These are phyloP conservation scores for Diorhabda carinulata DNA, from an alignment of 1,140 invertebrate species.

Conservation along the genomic window DNA sequence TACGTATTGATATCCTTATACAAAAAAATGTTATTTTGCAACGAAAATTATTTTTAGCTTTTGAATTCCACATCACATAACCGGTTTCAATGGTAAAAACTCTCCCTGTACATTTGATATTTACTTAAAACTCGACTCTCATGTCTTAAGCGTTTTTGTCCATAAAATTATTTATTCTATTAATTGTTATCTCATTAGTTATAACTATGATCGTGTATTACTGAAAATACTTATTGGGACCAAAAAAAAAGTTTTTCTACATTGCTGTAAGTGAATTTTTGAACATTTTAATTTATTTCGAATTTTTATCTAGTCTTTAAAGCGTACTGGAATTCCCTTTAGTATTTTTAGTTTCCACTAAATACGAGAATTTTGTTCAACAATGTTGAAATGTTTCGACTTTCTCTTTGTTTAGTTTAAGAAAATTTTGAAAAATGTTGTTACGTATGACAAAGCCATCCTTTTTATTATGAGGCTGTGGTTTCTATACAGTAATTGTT, in stretches of 20 bases:
- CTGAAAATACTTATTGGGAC: constrained; percentile 17
- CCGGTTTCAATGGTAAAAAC: too few species aligned
- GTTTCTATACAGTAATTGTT: too few species aligned
- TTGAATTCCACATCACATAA: too few species aligned
- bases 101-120: too few species aligned
- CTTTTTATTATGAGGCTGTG: too few species aligned
- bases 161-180: background rate
- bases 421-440: too few species aligned
- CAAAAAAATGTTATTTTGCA: too few species aligned
- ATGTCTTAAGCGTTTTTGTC: constrained; percentile 1
- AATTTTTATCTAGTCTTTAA: constrained; percentile 21
- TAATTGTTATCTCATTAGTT: constrained; percentile 5
- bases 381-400: background rate
- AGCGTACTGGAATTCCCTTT: constrained; percentile 6
- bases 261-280: constrained; percentile 7
- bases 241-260: constrained; percentile 7
- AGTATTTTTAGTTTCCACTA: constrained; percentile 19
- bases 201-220: constrained; percentile 1
- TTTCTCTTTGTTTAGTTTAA: too few species aligned
- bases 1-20: too few species aligned
- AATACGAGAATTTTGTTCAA: constrained; percentile 3
- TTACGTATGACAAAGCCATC: too few species aligned
- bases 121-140: background rate
- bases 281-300: constrained; percentile 9
- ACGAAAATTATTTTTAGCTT: too few species aligned